Base-by-base conservation (phyloP, 2,797 vertebrate species). In the Enteromius viviparus region DNA sequence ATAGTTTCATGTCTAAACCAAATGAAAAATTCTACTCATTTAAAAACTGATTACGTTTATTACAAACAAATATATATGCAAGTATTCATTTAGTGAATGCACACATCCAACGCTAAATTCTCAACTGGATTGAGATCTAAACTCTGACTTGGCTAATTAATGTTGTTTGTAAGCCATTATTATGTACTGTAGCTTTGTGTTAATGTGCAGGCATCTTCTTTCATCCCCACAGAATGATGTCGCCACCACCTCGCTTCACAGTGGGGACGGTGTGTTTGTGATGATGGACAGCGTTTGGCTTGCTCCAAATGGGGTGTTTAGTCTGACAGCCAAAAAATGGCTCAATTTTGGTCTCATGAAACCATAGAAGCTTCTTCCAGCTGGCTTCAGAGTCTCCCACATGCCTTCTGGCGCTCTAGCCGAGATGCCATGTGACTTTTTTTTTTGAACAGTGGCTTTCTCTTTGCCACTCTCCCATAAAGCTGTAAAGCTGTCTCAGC, bases 331-430 rank as follows among this genome's bases (percentile, higher is more conserved):
- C 53, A 42, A 76, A 60, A 76, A 76, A 76, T 76, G 14, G 34
- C 74, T 76, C 0, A 60, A 60, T 76, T 76, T 42, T 60, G 53
- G 53, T 60, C 53, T 76, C 53, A 42, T 42, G 37, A 76, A 76
- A 76, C 74, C 53, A 40, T 42, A 26, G 37, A 76, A 42, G 74
- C 53, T 60, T 26, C 34, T 60, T 76, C 53, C 53, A 76, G 74
- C 53, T 76, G 74, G 74, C 34, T 60, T 32, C n/a, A 60, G 74
- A 19, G n/a, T 76, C 53, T 76, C 74, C 74, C 74, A 60, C 55
- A 60, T 60, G 55, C 74, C 55, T 60, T 76, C 55, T 76, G 55
- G 53, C 37, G 42, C 53, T 26, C 23, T 42, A 60, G 74, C 53
- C 0, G 8, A 76, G n/a, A 45, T 76, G 74, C 37, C 55, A 60